Base-by-base conservation (phyloP, 2,797 vertebrate genomes). In the Macrochelys suwanniensis region DNA sequence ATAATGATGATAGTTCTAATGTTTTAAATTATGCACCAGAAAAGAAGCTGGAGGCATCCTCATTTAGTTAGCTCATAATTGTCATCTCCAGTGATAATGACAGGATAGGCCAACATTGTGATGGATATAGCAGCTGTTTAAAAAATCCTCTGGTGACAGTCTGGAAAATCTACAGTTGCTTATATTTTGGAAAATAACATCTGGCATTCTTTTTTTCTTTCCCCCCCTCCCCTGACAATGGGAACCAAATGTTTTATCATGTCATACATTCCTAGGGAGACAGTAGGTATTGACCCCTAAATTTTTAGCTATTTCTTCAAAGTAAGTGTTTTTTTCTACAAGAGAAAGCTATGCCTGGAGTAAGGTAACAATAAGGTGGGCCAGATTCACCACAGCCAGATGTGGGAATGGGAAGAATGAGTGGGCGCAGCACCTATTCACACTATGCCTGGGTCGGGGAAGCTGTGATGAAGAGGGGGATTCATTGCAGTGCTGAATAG, bases 131-230 rank as follows among this genome's bases (percentile, higher is more conserved):
- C 95, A 95, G 77, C 90, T 76, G 76, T 81, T 95, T 53, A 96
- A 84, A 91, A 95, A 92, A 96, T 96, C 94, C 92, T 97, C 90
- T 88, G 76, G 88, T 37, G 19, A 59, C 93, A 96, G 76, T 81
- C 84, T 97, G 82, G 89, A 97, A 96, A 96, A 96, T 90, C 87
- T 80, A 90, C 53, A 76, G 93, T 96, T 95, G 88, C 49, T 97
- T 94, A 88, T 28, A 57, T 49, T 23, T 7, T 85, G 89, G 51
- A 88, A 85, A 93, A 57, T 49, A 96, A 89, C 84, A 95, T 94
- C 95, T 97, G 96, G 3, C 11, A 42, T 84, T 90, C 65, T 49
- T 45, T 80, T 93, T 89, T 82, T 45, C 84, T 37, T 92, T 31
- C 45, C 53, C 84, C 80, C 91, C 84, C 45, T 82, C 78, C 90